Evolutionary conservation across 2,113 vertebrate species (phyloP).

Genomic region (Thalassarche chlororhynchos): DNA sequence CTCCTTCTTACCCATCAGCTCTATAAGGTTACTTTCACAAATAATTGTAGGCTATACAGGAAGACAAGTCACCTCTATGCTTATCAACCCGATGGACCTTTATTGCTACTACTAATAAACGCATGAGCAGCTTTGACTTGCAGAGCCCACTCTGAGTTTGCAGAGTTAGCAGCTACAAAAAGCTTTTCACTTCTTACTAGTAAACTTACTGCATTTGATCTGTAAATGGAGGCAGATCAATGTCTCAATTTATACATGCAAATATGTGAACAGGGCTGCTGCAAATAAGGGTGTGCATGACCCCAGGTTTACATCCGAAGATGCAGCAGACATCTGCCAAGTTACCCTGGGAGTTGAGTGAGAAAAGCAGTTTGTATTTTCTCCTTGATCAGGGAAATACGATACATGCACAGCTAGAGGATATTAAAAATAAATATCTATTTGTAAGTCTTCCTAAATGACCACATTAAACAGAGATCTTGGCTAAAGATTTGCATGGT

Average conservation of each 20-base stretch:
- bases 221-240: neutral
- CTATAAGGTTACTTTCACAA: neutral
- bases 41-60: neutral
- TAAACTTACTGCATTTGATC: neutral
- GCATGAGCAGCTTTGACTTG: neutral
- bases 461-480: neutral
- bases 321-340: neutral
- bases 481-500: neutral
- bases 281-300: neutral
- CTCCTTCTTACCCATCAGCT: neutral
- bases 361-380: neutral
- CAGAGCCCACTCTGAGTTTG: neutral
- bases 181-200: neutral
- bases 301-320: neutral
- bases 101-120: neutral
- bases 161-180: neutral
- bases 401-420: neutral
- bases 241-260: neutral
- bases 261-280: neutral
- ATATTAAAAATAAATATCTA: neutral
- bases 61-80: neutral
- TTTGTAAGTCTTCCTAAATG: neutral
- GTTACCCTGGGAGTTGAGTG: neutral
- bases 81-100: neutral
- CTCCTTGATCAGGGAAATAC: neutral